These are phyloP conservation scores for Diaprepes abbreviatus DNA, from an alignment of 2,888 invertebrate genomes.

Conservation along the genomic window DNA sequence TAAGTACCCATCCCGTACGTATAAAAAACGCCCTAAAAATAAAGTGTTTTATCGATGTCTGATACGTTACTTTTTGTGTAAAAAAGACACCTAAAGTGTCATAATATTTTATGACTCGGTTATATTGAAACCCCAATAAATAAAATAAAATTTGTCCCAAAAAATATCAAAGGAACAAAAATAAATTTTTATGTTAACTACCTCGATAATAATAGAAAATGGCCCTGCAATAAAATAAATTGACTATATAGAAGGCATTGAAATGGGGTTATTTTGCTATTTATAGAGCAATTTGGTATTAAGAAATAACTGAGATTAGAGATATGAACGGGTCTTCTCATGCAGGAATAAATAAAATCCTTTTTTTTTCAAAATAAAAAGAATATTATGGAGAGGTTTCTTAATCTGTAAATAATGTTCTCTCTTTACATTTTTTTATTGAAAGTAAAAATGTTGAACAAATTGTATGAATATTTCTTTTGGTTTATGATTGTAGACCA, in stretches of 20 bases:
- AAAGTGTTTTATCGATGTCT: not conserved
- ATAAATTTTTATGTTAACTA: slow-evolving; percentile 17
- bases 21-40: not conserved
- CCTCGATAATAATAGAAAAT: slow-evolving; percentile 3
- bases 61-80: not conserved
- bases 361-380: no score
- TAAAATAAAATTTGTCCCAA: slow-evolving; percentile 1
- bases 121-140: slow-evolving; percentile 11
- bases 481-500: no score
- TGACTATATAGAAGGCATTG: not conserved
- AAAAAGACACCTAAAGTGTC: not conserved
- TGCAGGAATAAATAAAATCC: no score
- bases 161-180: slow-evolving; percentile 7
- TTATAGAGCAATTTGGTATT: not conserved
- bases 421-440: no score
- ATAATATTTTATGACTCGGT: not conserved
- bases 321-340: not conserved
- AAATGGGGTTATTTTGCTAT: not conserved
- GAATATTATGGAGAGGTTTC: no score
- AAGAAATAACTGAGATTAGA: not conserved
- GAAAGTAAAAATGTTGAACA: no score
- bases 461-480: no score
- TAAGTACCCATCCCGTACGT: no score
- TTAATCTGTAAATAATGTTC: no score
- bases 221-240: slow-evolving; percentile 9